Conservation (phyloP, 2,797 vertebrate genomes). For the Phalanger gymnotis region DNA sequence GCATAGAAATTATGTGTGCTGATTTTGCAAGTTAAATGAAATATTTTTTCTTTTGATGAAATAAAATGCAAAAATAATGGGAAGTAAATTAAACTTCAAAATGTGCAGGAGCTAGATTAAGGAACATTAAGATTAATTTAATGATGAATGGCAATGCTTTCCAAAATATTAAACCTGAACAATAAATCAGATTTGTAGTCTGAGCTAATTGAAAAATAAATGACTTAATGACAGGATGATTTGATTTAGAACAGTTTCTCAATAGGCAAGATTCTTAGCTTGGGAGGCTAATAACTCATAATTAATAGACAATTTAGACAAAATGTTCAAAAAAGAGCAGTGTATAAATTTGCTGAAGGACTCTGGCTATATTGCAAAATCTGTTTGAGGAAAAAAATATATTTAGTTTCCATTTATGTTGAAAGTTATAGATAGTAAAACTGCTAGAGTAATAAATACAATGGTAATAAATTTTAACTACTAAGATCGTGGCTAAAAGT, state of each 20-base stretch:
- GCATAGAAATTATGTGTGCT: neutral
- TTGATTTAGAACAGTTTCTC: conserved; percentile 58
- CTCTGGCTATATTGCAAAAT: neutral
- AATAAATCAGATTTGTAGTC: conserved; percentile 36
- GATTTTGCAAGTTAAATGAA: conserved; percentile 24
- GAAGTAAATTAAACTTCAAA: conserved; percentile 48
- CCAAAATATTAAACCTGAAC: conserved; percentile 16
- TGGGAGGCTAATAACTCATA: neutral
- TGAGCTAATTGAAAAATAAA: conserved; percentile 57
- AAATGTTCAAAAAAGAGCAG: neutral
- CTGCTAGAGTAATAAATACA: neutral
- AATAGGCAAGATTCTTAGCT: conserved; percentile 27
- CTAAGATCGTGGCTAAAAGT: neutral
- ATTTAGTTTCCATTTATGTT: neutral
- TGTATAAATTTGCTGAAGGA: neutral
- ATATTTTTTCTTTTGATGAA: conserved; percentile 55
- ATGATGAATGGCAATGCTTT: conserved; percentile 30
- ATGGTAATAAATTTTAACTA: neutral
- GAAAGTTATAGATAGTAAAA: neutral
- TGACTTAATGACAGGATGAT: conserved; percentile 44
- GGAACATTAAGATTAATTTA: conserved; percentile 53
- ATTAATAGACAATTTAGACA: conserved; percentile 11
- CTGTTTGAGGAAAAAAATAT: neutral
- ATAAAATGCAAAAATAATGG: conserved; percentile 25
- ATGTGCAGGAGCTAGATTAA: conserved; percentile 29